These are phyloP conservation scores for Xiphophorus birchmanni DNA, from an alignment of 2,797 vertebrate genomes.

Conservation along the genomic window DNA sequence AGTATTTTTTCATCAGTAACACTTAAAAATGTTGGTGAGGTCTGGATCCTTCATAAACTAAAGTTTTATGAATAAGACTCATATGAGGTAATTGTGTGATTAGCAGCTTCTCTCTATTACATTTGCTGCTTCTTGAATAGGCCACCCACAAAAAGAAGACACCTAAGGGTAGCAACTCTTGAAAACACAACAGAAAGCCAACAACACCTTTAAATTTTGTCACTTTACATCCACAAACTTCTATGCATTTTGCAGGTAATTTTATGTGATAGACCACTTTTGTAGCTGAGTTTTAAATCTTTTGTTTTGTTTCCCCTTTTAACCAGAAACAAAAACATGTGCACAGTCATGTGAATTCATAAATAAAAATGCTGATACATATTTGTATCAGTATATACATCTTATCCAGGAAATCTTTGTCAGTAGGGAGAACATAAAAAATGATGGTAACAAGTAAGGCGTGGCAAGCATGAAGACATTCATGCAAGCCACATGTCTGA, in stretches of 20 bases:
- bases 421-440: neutral
- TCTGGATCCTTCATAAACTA: neutral
- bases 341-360: neutral
- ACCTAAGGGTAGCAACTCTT: neutral
- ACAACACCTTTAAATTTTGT: neutral
- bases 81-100: neutral
- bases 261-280: neutral
- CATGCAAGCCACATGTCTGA: slow-evolving; percentile 22
- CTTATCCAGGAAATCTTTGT: neutral
- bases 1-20: neutral
- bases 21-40: neutral
- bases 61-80: neutral
- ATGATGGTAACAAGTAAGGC: slow-evolving; percentile 16
- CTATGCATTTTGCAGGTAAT: neutral
- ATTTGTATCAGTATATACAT: neutral
- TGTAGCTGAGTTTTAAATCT: neutral
- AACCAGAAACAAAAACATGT: neutral
- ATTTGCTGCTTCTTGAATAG: neutral
- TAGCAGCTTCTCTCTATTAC: neutral
- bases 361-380: neutral
- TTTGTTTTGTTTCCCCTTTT: neutral
- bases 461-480: slow-evolving; percentile 20
- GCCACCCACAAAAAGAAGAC: neutral
- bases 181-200: neutral
- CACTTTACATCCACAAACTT: neutral